These are phyloP conservation scores for Acronicta psi DNA, from an alignment of 2,888 invertebrate genomes.

Conservation along the genomic window DNA sequence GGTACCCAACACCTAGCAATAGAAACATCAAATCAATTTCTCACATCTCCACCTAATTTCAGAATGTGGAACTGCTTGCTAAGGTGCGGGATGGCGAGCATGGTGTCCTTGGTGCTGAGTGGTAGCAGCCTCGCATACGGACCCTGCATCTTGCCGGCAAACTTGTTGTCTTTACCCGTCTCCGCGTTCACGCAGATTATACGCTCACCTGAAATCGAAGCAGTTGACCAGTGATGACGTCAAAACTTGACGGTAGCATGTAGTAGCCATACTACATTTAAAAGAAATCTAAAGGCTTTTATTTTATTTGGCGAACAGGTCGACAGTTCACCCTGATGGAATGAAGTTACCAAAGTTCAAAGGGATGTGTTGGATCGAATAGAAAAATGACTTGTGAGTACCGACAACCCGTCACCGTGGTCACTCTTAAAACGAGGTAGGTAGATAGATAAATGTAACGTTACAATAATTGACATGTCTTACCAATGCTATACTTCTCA, in stretches of 20 bases:
- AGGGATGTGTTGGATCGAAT: too few relatives aligned
- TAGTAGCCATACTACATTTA: not conserved
- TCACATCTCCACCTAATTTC: conserved; percentile 74
- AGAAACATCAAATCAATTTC: conserved; percentile 17
- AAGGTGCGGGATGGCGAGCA: conserved; percentile 78
- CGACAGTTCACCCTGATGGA: too few relatives aligned
- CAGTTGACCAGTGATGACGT: too few relatives aligned
- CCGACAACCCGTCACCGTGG: too few relatives aligned
- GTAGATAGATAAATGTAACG: too few relatives aligned
- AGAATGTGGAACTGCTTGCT: conserved; percentile 73
- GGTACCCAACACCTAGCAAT: too few relatives aligned
- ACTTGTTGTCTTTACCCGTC: conserved; percentile 83
- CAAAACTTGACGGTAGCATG: too few relatives aligned
- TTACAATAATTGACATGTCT: conserved; percentile 8
- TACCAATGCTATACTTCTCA: conserved; percentile 82
- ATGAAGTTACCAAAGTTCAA: too few relatives aligned
- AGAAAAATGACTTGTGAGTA: too few relatives aligned
- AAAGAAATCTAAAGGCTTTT: too few relatives aligned
- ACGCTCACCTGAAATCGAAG: conserved; percentile 72
- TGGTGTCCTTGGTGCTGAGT: conserved; percentile 65
- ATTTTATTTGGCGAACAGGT: too few relatives aligned
- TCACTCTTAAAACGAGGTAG: too few relatives aligned
- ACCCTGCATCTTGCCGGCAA: conserved; percentile 84
- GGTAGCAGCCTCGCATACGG: conserved; percentile 78
- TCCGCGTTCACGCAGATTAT: conserved; percentile 80